phyloP scores from a whole-genome alignment of 2,888 invertebrate species.

The Coremacera marginata region DNA sequence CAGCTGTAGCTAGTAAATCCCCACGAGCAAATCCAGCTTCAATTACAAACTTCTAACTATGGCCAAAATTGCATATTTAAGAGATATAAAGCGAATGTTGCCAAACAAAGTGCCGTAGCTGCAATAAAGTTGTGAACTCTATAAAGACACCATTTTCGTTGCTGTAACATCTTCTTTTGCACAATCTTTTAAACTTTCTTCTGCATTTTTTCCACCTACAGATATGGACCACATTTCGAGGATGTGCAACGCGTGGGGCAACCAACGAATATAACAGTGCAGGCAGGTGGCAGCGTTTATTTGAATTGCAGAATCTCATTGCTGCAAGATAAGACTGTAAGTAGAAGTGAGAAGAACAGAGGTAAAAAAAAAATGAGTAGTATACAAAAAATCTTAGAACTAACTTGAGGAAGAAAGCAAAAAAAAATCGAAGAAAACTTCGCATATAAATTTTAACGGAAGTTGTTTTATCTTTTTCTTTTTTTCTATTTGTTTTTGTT shows the following conservation, averaged over 20 bases:
- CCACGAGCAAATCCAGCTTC: slow-evolving; percentile 4
- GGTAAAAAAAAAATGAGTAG: not conserved
- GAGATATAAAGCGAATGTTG: not conserved
- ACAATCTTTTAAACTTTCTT: not conserved
- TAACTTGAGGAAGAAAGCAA: not conserved
- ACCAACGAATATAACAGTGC: slow-evolving; percentile 79
- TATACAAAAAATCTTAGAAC: slow-evolving; percentile 8
- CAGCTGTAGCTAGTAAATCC: not conserved
- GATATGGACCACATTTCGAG: slow-evolving; percentile 82
- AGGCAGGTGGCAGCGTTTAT: slow-evolving; percentile 79
- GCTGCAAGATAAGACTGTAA: slow-evolving; percentile 82
- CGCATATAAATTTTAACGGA: slow-evolving; percentile 29
- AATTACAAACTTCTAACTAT: not conserved
- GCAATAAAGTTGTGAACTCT: not conserved
- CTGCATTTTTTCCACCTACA: slow-evolving; percentile 51
- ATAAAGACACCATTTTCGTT: not conserved
- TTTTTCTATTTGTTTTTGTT: not conserved
- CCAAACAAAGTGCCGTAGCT: not conserved
- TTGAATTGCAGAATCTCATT: slow-evolving; percentile 82
- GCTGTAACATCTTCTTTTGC: not conserved
- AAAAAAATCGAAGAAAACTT: slow-evolving; percentile 16
- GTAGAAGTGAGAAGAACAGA: slow-evolving; percentile 57
- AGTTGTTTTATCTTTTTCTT: not conserved
- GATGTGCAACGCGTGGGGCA: slow-evolving; percentile 72
- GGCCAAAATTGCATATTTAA: slow-evolving; percentile 3